Base-by-base conservation (phyloP, 2,113 vertebrate species). In the Xenopus tropicalis region DNA sequence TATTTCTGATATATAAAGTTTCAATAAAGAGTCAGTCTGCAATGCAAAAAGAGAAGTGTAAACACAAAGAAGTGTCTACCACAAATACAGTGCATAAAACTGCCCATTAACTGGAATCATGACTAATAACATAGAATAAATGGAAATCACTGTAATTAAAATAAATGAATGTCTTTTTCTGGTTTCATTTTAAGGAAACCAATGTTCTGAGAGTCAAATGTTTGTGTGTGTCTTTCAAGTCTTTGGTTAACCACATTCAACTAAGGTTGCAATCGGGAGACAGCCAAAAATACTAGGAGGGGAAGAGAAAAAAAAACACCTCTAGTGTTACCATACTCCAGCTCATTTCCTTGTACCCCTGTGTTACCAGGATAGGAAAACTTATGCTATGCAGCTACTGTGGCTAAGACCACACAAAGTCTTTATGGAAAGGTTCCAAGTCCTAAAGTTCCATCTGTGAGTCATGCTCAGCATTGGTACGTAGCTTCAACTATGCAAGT, bases 341-440 rank as follows among this genome's bases (percentile, higher is more conserved):
- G 77, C 44, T 81, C 72, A 84, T 75, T 75, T 75, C 66, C 65
- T 61, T 75, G 72, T 69, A 54, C 29, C 78, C 81, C 74, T 84
- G 78, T 81, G 79, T 83, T 82, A 77, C 72, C 59, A 68, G 52
- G 23, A 80, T 16, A 82, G 78, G 70, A 81, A 88, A 89, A 62
- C 87, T 78, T 69, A 82, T 63, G 37, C 75, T 76, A 71, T 68
- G 66, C 57, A 82, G 82, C 75, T 82, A 73, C 80, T 85, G 82
- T 78, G 79, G 83, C 69, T 81, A 58, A 85, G 85, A 87, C 83
- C 83, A 87, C 82, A 86, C 82, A 88, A 75, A 77, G 75, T 80
- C 78, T 48, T 48, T 68, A 78, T 82, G 85, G 82, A 86, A 58
- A 57, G 77, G 52, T 81, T 88, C 85, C 86, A 86, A 82, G 81